These are phyloP conservation scores for Epizoanthus illoricatus DNA, from an alignment of 92 coral and sea anemone genomes.

Conservation along the genomic window DNA sequence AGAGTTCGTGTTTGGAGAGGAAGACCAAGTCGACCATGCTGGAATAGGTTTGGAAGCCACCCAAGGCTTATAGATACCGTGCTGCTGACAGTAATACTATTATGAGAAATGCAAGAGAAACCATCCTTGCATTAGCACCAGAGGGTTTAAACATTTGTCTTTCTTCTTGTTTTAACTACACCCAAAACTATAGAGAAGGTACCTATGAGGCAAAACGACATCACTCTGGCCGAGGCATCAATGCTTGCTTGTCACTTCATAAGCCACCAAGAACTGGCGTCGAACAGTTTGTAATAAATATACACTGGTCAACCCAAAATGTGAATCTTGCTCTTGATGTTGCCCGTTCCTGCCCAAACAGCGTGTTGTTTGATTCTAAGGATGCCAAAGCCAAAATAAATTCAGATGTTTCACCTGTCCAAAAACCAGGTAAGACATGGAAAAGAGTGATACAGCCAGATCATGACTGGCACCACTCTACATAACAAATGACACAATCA, in stretches of 20 bases:
- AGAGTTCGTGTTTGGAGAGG: constrained; percentile 48
- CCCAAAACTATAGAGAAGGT: constrained; percentile 45
- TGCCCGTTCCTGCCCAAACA: constrained; percentile 11
- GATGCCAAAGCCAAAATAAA: constrained; percentile 70
- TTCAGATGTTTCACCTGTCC: constrained; percentile 65
- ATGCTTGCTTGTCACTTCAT: constrained; percentile 63
- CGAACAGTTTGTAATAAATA: not conserved
- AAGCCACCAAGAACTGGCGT: constrained; percentile 69
- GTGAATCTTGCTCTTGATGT: constrained; percentile 64
- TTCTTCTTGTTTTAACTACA: constrained; percentile 56
- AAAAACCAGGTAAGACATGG: constrained; percentile 72
- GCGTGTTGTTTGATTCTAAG: constrained; percentile 55
- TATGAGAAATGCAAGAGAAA: constrained; percentile 56
- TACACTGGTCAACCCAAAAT: constrained; percentile 28
- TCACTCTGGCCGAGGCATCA: constrained; percentile 54
- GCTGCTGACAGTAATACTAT: constrained; percentile 40
- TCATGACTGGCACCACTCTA: constrained; percentile 53
- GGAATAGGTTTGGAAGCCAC: constrained; percentile 57
- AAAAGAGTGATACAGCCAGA: constrained; percentile 46
- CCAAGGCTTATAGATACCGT: constrained; percentile 38
- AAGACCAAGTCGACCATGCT: constrained; percentile 26
- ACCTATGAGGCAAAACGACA: constrained; percentile 51
- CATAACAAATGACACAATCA: constrained; percentile 54
- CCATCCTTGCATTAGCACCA: constrained; percentile 40
- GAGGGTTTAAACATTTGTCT: constrained; percentile 43